A percentile compares a stretch with the other conserved stretches of the same genome.
phyloP scores from a whole-genome alignment of 2,888 invertebrate genomes.

The Amblyjoppa fuscipennis region DNA sequence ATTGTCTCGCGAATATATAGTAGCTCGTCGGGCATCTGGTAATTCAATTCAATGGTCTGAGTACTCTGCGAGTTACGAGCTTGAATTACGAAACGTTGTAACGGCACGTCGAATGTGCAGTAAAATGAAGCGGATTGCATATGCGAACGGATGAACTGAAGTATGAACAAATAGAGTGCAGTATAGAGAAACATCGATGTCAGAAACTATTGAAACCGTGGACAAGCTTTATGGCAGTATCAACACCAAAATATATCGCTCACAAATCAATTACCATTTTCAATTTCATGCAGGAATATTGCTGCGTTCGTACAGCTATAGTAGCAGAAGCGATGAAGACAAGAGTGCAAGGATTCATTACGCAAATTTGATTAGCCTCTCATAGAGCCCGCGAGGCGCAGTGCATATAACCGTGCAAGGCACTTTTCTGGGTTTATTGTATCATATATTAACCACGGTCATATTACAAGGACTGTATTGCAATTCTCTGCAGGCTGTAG shows the following conservation, averaged over 20 bases:
- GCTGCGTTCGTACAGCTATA: neutral
- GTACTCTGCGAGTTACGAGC: slow-evolving; percentile 8
- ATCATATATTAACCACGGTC: neutral
- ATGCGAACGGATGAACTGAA: neutral
- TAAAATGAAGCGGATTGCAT: neutral
- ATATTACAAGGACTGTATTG: neutral
- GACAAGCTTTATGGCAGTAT: neutral
- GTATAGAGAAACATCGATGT: neutral
- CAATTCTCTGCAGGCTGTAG: neutral
- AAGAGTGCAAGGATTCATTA: slow-evolving; percentile 28
- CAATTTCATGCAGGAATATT: slow-evolving; percentile 41
- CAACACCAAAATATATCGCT: neutral
- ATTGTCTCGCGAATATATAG: slow-evolving; percentile 42
- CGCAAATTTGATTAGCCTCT: slow-evolving; percentile 50
- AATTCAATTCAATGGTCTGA: slow-evolving; percentile 14
- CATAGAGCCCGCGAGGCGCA: neutral
- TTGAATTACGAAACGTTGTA: slow-evolving; percentile 40
- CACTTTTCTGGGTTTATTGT: neutral
- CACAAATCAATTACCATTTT: slow-evolving; percentile 50
- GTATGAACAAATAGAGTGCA: neutral
- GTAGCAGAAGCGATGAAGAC: neutral
- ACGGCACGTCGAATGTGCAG: slow-evolving; percentile 21
- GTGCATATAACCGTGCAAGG: neutral
- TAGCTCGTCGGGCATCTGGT: slow-evolving; percentile 26
- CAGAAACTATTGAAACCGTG: neutral